These are phyloP conservation scores for Chiroxiphia lanceolata DNA, from an alignment of 2,797 vertebrate species.

Conservation along the genomic window DNA sequence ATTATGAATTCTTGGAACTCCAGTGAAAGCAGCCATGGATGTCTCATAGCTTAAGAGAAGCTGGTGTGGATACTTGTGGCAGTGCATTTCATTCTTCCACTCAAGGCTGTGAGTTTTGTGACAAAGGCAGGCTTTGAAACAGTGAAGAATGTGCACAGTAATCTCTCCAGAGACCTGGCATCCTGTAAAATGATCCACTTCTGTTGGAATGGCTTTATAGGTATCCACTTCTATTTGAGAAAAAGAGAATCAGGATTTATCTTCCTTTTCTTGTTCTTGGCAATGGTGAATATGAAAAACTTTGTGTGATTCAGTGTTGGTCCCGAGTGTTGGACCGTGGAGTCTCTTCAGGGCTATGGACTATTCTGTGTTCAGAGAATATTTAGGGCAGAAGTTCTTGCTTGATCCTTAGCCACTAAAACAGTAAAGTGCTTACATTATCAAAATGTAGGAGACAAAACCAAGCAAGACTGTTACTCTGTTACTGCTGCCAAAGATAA, in stretches of 20 bases:
- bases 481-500: not conserved
- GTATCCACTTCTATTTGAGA: not conserved
- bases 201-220: not conserved
- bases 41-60: not conserved
- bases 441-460: not conserved
- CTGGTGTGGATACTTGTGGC: not conserved
- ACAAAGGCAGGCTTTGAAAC: not conserved
- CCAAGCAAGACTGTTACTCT: not conserved
- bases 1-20: not conserved
- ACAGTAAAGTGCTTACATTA: not conserved
- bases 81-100: not conserved
- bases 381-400: not conserved
- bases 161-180: not conserved
- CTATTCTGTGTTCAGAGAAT: not conserved
- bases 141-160: not conserved
- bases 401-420: not conserved
- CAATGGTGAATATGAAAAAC: not conserved
- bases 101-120: not conserved
- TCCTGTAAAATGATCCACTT: not conserved
- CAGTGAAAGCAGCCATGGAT: not conserved
- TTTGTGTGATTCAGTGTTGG: fast-evolving
- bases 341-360: not conserved
- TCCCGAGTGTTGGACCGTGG: not conserved
- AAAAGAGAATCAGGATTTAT: not conserved
- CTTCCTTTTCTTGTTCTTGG: not conserved